These are phyloP conservation scores for Hippocampus guttulatus DNA, from an alignment of 2,113 vertebrate genomes.

Conservation along the genomic window DNA sequence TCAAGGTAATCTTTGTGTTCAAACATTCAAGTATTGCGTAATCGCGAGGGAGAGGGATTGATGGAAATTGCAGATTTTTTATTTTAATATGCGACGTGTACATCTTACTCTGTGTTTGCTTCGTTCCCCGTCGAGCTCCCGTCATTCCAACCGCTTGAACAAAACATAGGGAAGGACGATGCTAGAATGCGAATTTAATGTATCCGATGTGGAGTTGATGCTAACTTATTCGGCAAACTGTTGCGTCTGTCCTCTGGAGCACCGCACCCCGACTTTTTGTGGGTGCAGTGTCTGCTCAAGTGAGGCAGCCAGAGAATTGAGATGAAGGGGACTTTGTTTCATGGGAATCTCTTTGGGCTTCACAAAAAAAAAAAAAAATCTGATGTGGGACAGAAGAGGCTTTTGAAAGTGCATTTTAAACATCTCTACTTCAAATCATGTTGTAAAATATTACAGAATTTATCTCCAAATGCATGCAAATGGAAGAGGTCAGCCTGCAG, in stretches of 20 bases:
- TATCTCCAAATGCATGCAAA: slow-evolving; percentile 23
- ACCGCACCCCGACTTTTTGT: slow-evolving; percentile 48
- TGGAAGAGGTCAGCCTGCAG: slow-evolving; percentile 28
- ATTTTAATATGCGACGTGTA: slow-evolving; percentile 41
- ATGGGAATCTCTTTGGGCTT: slow-evolving; percentile 2
- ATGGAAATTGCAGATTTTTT: slow-evolving; percentile 59
- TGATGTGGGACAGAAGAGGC: not conserved
- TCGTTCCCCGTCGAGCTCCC: not conserved
- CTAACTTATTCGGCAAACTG: slow-evolving; percentile 65
- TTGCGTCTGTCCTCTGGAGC: slow-evolving; percentile 55
- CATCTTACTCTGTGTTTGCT: slow-evolving; percentile 18
- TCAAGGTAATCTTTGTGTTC: slow-evolving; percentile 50
- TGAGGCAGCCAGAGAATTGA: slow-evolving; percentile 15
- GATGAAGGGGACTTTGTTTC: slow-evolving; percentile 27
- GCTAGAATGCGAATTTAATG: no score
- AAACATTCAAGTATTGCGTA: slow-evolving; percentile 36
- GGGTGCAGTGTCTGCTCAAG: slow-evolving; percentile 6
- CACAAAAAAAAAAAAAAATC: not conserved
- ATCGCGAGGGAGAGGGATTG: not conserved
- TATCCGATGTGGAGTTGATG: slow-evolving; percentile 24
- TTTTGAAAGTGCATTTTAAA: not conserved
- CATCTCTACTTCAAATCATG: not conserved
- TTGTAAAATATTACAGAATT: slow-evolving; percentile 23
- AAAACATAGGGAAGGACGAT: not conserved
- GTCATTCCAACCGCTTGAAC: not conserved